Conservation (phyloP, 1,140 invertebrate species). For the Forficula auricularia region DNA sequence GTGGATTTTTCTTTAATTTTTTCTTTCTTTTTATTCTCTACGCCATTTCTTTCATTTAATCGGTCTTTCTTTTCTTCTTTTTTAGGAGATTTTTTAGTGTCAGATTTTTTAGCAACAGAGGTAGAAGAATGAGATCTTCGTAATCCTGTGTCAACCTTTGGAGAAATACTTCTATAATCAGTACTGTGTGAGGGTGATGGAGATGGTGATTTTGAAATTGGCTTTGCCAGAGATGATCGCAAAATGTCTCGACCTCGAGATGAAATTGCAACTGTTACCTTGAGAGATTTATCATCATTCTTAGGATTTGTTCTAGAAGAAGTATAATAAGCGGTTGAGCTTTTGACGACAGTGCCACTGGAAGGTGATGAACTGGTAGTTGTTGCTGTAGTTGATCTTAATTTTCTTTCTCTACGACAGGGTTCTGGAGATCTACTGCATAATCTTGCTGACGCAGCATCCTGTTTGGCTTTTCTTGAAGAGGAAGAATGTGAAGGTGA, state of each 20-base stretch:
- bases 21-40: slow-evolving; percentile 11
- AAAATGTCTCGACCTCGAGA: slow-evolving; percentile 26
- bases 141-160: too few species aligned
- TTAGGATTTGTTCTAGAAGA: slow-evolving; percentile 19
- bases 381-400: neutral
- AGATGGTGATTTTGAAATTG: slow-evolving; percentile 1
- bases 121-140: too few species aligned
- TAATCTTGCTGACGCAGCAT: slow-evolving; percentile 11
- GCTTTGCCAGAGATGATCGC: neutral
- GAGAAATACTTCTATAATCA: too few species aligned
- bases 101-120: slow-evolving; percentile 3
- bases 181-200: neutral
- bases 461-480: slow-evolving; percentile 9
- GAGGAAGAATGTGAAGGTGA: slow-evolving; percentile 10
- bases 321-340: slow-evolving; percentile 23
- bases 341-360: slow-evolving; percentile 24
- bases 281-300: slow-evolving; percentile 27
- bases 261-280: slow-evolving; percentile 28
- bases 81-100: slow-evolving; percentile 20
- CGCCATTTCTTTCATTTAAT: slow-evolving; percentile 10
- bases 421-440: slow-evolving; percentile 32
- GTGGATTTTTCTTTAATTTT: neutral
- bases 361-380: slow-evolving; percentile 17
- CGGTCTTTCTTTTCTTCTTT: slow-evolving; percentile 17
- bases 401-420: slow-evolving; percentile 24